phyloP scores from a whole-genome alignment of 2,888 invertebrate species.

The Ceraclea dissimilis region DNA sequence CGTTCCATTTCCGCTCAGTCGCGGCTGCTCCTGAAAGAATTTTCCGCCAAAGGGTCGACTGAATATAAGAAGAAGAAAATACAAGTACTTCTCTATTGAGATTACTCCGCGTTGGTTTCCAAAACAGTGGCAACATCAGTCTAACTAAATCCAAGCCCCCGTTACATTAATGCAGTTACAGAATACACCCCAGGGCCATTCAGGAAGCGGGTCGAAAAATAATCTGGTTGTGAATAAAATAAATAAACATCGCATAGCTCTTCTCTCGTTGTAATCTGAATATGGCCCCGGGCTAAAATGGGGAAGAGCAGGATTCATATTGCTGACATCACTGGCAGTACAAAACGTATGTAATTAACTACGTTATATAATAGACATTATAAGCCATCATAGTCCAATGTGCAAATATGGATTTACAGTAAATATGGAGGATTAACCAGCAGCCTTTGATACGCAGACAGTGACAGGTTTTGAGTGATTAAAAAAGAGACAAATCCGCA shows the following conservation, averaged over 20 bases:
- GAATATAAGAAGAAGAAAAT: background rate
- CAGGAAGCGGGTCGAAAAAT: background rate
- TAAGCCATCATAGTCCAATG: too few species aligned
- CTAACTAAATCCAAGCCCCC: background rate
- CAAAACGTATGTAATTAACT: too few species aligned
- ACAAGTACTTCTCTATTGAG: background rate
- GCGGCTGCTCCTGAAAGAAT: background rate
- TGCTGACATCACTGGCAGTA: too few species aligned
- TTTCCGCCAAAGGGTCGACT: background rate
- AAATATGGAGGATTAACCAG: too few species aligned
- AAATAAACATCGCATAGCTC: background rate
- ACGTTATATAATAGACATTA: too few species aligned
- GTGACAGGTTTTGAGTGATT: too few species aligned
- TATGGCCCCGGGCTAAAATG: too few species aligned
- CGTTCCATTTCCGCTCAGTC: background rate
- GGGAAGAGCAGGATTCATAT: too few species aligned
- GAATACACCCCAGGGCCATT: background rate
- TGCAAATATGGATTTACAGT: too few species aligned
- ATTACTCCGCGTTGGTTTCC: background rate
- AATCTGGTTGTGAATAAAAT: background rate
- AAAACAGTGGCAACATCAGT: background rate
- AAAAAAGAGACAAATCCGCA: too few species aligned
- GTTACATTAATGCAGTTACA: background rate
- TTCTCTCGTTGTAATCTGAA: too few species aligned
- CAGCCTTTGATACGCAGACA: too few species aligned